phyloP scores from a whole-genome alignment of 1,140 invertebrate genomes.

The Teleogryllus occipitalis region DNA sequence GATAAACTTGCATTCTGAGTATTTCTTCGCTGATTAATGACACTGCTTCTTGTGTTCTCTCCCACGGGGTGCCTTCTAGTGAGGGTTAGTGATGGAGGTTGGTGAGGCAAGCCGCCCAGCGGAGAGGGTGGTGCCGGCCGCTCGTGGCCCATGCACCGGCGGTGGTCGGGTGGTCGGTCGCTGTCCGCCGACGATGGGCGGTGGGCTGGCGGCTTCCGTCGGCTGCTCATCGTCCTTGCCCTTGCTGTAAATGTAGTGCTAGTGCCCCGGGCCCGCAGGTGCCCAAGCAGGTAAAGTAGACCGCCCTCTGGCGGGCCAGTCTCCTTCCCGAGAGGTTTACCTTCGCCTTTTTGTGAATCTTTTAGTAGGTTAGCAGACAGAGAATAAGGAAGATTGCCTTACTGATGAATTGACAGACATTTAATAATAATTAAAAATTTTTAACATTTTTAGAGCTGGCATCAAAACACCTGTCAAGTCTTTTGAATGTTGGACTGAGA shows the following conservation, averaged over 20 bases:
- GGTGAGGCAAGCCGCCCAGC: neutral
- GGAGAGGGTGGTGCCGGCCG: neutral
- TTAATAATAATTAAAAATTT: neutral
- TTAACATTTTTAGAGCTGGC: conserved; percentile 4
- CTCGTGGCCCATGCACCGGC: neutral
- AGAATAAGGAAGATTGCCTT: neutral
- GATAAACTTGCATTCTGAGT: neutral
- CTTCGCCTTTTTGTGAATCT: neutral
- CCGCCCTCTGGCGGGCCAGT: conserved; percentile 19
- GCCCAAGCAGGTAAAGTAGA: conserved; percentile 24
- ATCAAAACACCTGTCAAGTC: neutral
- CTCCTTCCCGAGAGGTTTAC: conserved; percentile 17
- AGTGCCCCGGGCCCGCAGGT: conserved; percentile 15
- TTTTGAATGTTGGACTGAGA: neutral
- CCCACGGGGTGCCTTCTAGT: neutral
- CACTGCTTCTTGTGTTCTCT: conserved; percentile 3
- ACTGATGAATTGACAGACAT: neutral
- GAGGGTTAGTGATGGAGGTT: neutral
- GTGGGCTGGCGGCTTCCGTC: neutral
- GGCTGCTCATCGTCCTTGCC: neutral
- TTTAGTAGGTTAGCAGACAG: neutral
- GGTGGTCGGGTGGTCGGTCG: neutral
- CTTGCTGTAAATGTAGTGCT: conserved; percentile 17
- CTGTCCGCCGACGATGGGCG: neutral
- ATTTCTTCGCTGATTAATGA: conserved; percentile 1